Conservation (phyloP, 2,888 invertebrate species). For the Diloba caeruleocephala region DNA sequence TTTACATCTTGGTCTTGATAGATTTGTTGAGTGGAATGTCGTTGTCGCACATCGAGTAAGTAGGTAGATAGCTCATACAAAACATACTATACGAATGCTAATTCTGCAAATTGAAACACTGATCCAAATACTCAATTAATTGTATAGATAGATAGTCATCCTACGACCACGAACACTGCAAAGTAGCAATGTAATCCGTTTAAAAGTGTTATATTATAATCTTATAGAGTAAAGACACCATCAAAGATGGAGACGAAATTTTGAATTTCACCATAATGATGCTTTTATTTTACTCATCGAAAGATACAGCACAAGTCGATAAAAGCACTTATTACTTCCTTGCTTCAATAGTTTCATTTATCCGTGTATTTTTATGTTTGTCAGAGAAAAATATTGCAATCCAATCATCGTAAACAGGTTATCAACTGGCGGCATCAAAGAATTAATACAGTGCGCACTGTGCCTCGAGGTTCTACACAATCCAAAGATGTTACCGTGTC, state of each 20-base stretch:
- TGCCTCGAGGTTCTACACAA: slow-evolving; percentile 88
- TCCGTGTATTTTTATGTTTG: slow-evolving; percentile 14
- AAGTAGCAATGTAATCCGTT: no score
- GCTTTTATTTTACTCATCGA: no score
- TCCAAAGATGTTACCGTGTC: slow-evolving; percentile 91
- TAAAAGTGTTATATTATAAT: no score
- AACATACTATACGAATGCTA: background rate
- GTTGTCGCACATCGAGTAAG: slow-evolving; percentile 24
- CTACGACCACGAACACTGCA: no score
- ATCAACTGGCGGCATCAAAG: slow-evolving; percentile 86
- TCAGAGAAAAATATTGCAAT: slow-evolving; percentile 30
- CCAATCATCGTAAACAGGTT: slow-evolving; percentile 53
- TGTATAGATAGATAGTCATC: background rate
- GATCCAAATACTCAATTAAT: slow-evolving; percentile 1
- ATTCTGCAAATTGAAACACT: slow-evolving; percentile 6
- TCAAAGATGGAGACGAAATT: no score
- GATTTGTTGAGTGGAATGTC: slow-evolving; percentile 31
- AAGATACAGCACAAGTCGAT: background rate
- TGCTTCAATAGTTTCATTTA: slow-evolving; percentile 31
- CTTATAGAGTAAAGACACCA: no score
- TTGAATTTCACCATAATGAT: no score
- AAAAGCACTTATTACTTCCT: background rate
- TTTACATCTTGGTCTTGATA: slow-evolving; percentile 30
- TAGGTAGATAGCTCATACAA: slow-evolving; percentile 7
- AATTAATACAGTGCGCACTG: slow-evolving; percentile 90